Conservation (phyloP, 2,888 invertebrate genomes). For the Drosophila tanythrix region DNA sequence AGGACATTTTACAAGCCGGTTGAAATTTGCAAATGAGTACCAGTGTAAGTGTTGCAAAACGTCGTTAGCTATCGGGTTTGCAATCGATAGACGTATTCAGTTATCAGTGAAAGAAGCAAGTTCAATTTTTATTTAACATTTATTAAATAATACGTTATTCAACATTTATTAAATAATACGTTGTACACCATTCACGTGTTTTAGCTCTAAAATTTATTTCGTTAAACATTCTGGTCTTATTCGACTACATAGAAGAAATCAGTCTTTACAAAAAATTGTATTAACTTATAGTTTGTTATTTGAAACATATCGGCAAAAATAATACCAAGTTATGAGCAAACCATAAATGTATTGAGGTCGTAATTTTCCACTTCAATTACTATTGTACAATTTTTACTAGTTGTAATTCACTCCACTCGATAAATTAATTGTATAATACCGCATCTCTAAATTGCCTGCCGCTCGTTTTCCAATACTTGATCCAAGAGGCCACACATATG, state of each 20-base stretch:
- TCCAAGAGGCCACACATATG: constrained; percentile 51
- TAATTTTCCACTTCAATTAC: constrained; percentile 34
- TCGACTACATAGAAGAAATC: constrained; percentile 71
- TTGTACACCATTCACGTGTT: constrained; percentile 46
- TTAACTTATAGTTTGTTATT: constrained; percentile 53
- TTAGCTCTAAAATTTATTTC: constrained; percentile 56
- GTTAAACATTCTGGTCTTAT: constrained; percentile 47
- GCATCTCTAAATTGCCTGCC: constrained; percentile 29
- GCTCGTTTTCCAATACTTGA: constrained; percentile 56
- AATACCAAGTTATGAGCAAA: constrained; percentile 74
- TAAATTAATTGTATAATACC: constrained; percentile 59
- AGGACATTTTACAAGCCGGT: constrained; percentile 82
- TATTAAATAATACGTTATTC: constrained; percentile 5
- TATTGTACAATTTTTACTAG: constrained; percentile 28
- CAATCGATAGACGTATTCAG: constrained; percentile 24
- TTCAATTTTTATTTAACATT: constrained; percentile 26
- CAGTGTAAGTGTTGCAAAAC: constrained; percentile 51
- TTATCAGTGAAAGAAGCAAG: neutral
- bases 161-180: constrained; percentile 70
- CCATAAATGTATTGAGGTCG: constrained; percentile 37
- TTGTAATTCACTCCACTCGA: constrained; percentile 23
- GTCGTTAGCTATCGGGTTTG: neutral
- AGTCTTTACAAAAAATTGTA: constrained; percentile 79
- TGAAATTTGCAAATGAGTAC: constrained; percentile 42
- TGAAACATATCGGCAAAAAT: constrained; percentile 50